Evolutionary conservation across 2,797 vertebrate species (phyloP).

Genomic region (Novumbra hubbsi): DNA sequence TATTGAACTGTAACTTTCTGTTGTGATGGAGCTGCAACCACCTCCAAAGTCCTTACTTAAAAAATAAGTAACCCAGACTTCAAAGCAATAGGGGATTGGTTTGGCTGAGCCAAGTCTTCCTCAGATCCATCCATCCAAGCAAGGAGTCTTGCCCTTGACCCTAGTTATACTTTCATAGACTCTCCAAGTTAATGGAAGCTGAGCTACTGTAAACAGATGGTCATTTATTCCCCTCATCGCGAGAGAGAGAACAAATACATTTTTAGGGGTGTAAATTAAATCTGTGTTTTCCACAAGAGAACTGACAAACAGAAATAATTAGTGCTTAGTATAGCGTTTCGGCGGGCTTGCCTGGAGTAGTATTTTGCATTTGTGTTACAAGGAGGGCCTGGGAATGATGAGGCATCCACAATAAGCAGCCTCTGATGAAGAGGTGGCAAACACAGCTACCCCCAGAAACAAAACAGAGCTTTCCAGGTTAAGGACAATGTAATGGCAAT

Average conservation of each 20-base stretch:
- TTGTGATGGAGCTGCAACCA: neutral
- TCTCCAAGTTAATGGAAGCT: slow-evolving; percentile 14
- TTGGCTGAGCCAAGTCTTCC: neutral
- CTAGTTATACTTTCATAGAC: slow-evolving; percentile 4
- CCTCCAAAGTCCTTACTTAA: neutral
- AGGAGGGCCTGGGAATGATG: neutral
- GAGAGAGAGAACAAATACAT: slow-evolving; percentile 18
- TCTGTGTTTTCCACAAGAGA: slow-evolving; percentile 25
- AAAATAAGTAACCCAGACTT: slow-evolving; percentile 1
- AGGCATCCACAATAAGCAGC: neutral
- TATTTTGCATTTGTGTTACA: neutral
- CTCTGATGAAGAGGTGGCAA: neutral
- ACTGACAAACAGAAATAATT: slow-evolving; percentile 33
- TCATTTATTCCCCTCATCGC: slow-evolving; percentile 7
- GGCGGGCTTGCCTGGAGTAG: slow-evolving; percentile 4
- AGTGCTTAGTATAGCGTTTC: slow-evolving; percentile 30
- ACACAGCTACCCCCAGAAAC: neutral
- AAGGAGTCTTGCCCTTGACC: neutral
- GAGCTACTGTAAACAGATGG: slow-evolving; percentile 15
- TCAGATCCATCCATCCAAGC: slow-evolving; percentile 2
- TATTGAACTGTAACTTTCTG: slow-evolving; percentile 3
- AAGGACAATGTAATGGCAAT: neutral
- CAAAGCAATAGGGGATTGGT: neutral
- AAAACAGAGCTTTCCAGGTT: neutral
- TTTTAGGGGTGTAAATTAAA: slow-evolving; percentile 29